Conservation (phyloP, 2,797 vertebrate genomes). For the Rhabdophis nuchalis region DNA sequence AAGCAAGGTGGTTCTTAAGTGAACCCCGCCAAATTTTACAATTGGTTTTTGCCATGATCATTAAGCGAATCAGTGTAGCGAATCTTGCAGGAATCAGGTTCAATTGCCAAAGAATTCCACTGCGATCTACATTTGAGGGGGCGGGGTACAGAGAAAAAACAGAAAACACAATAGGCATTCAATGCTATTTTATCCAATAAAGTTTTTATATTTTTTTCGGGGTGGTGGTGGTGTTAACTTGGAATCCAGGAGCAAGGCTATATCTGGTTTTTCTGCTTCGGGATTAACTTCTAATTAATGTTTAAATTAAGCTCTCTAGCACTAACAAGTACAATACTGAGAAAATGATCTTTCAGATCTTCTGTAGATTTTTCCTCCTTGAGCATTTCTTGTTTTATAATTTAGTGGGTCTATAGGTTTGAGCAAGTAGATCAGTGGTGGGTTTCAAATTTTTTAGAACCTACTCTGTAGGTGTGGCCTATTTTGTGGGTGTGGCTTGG, state of each 20-base stretch:
- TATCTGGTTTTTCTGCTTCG: background rate
- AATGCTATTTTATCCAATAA: background rate
- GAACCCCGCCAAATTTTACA: background rate
- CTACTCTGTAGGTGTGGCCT: no score
- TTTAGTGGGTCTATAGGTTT: background rate
- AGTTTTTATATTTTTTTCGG: background rate
- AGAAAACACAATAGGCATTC: background rate
- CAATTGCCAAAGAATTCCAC: background rate
- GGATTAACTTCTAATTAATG: background rate
- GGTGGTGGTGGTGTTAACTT: background rate
- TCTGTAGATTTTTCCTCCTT: background rate
- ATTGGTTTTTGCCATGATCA: background rate
- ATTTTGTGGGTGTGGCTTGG: no score
- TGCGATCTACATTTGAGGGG: background rate
- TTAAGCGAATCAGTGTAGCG: background rate
- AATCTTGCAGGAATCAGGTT: background rate
- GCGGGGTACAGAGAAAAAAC: background rate
- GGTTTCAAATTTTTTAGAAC: no score
- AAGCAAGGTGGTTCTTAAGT: background rate
- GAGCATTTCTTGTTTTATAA: background rate
- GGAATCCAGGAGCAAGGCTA: background rate
- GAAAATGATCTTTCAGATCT: background rate
- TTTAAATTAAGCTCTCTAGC: background rate
- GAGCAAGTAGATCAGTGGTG: no score
- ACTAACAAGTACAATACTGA: background rate